Base-by-base conservation (phyloP, 2,888 invertebrate genomes). In the Glaucopsyche alexis region DNA sequence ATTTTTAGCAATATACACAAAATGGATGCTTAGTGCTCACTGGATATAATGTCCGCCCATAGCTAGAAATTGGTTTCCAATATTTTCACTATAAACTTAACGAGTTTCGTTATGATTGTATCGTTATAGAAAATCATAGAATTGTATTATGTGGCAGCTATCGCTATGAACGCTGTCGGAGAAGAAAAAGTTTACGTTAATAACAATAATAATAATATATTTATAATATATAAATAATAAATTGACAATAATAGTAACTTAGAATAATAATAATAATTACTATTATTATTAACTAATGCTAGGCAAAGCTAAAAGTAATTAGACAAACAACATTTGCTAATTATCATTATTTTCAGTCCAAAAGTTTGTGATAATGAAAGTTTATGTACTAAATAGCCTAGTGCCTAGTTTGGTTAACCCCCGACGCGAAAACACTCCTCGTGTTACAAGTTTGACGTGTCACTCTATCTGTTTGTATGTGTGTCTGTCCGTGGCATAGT, bases 11-110 rank as follows among this genome's bases (percentile, higher is more conserved):
- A 60, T 13, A 60, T 11, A 47, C 29, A 60, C 13, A 29, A 29
- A 55, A 60, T 60, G 60, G 19, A 55, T 55, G 16, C 55, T n/a
- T n/a, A n/a, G n/a, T 29, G 29, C 2, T 55, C 60, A 60, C 9
- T 60, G 13, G 38, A 14, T 60, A 29, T 29, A 38, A 60, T 60
- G 29, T 55, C 19, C 1, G 16, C 55, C 19, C 55, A 19, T 19
- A 38, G 60, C 29, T 60, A 60, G 29, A 60, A 60, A 60, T 60
- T 60, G 60, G 11, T 38, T 60, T 60, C 60, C 60, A 60, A 60
- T 60, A 60, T 60, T 60, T 38, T 29, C 29, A 60, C 60, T 60
- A 60, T 60, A 60, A 60, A 60, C 60, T 60, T 60, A 60, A 60
- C 60, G 60, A 60, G 60, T 60, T 60, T 60, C 2, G 60, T 60